Conservation (phyloP, 2,888 invertebrate genomes). For the Lasioglossum villosulum region DNA sequence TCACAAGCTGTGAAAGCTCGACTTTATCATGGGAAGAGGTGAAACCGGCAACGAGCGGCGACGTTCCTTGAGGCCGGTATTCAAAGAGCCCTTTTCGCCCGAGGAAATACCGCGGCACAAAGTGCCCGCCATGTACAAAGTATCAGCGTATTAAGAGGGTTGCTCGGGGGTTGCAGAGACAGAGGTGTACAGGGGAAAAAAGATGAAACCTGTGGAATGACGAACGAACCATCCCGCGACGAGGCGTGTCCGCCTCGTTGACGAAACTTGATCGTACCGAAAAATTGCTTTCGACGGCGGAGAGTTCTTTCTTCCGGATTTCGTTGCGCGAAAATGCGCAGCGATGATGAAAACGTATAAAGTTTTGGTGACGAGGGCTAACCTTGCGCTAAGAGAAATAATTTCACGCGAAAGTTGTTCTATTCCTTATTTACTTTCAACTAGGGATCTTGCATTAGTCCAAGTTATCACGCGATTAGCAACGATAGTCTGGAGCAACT, state of each 20-base stretch:
- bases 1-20: conserved; percentile 54
- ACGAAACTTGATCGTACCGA: conserved; percentile 31
- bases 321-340: neutral
- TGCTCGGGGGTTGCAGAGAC: neutral
- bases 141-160: conserved; percentile 50
- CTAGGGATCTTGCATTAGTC: neutral
- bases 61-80: conserved; percentile 54
- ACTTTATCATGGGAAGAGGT: conserved; percentile 59
- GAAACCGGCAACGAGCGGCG: conserved; percentile 43
- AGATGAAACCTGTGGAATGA: conserved; percentile 26
- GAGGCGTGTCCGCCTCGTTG: conserved; percentile 31
- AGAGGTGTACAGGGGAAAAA: neutral
- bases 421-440: too few species aligned
- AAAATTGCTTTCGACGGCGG: neutral
- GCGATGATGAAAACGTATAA: neutral
- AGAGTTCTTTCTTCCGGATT: neutral
- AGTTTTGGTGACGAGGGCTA: too few species aligned
- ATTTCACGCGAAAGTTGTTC: too few species aligned
- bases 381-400: too few species aligned
- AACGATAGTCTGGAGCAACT: neutral
- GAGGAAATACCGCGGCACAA: conserved; percentile 45
- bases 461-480: neutral
- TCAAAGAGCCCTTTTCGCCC: conserved; percentile 62
- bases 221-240: conserved; percentile 8
- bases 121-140: conserved; percentile 54